Evolutionary conservation across 2,888 invertebrate genomes (phyloP).

Genomic region (Opisthograptis luteolata): DNA sequence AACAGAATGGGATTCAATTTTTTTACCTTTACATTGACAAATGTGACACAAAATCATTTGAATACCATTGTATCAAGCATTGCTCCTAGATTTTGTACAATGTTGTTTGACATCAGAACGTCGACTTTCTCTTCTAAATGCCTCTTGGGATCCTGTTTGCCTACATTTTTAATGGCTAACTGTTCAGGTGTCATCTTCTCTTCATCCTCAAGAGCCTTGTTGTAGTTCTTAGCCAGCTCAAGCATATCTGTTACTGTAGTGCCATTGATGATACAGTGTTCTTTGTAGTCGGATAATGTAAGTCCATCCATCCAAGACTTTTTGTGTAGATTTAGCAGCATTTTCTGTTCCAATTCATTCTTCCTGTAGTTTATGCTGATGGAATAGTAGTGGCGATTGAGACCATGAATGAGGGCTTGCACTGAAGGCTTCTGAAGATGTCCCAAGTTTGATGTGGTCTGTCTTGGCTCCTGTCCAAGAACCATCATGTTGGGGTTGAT

Average conservation of each 20-base stretch:
- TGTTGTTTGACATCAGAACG: constrained; percentile 97
- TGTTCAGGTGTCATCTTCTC: constrained; percentile 99
- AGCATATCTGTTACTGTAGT: constrained; percentile 98
- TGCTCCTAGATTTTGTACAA: constrained; percentile 98
- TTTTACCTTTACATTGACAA: constrained; percentile 57
- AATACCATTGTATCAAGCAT: constrained; percentile 92
- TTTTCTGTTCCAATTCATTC: constrained; percentile 99
- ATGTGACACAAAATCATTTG: constrained; percentile 66
- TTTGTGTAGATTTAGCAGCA: constrained; percentile 99
- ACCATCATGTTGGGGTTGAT: constrained; percentile 99
- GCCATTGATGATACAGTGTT: constrained; percentile 97
- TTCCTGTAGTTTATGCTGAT: constrained; percentile 99
- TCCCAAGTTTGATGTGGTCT: constrained; percentile 99
- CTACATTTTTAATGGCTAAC: constrained; percentile 99
- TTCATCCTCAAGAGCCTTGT: constrained; percentile 99
- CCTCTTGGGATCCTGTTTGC: constrained; percentile 99
- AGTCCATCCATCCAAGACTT: constrained; percentile 99
- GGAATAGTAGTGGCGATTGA: constrained; percentile 99
- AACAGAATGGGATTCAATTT: constrained; percentile 59
- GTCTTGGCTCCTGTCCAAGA: constrained; percentile 98
- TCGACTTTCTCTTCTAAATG: constrained; percentile 99
- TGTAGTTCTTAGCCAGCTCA: constrained; percentile 98
- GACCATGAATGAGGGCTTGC: constrained; percentile 98
- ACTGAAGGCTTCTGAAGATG: constrained; percentile 99
- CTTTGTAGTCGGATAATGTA: constrained; percentile 94